Conservation (phyloP, 1,140 invertebrate genomes). For the Saccostrea echinata region DNA sequence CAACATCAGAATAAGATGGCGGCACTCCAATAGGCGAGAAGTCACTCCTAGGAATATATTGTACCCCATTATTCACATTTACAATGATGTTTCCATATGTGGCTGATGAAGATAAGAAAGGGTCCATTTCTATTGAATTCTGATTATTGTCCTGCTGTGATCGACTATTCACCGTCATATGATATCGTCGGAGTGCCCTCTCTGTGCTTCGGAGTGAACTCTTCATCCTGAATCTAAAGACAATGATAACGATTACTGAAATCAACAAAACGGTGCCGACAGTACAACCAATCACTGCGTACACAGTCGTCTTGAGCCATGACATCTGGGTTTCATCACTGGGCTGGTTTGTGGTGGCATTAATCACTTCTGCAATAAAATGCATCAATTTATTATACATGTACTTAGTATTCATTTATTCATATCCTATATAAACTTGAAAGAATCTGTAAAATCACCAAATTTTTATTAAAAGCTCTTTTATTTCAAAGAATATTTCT, state of each 20-base stretch:
- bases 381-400: neutral
- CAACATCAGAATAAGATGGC: conserved; percentile 73
- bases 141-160: conserved; percentile 34
- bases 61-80: conserved; percentile 76
- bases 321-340: conserved; percentile 50
- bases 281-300: conserved; percentile 74
- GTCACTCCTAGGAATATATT: conserved; percentile 70
- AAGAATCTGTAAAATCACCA: too few relatives aligned
- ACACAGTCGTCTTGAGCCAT: conserved; percentile 75
- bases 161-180: conserved; percentile 35
- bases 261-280: conserved; percentile 75
- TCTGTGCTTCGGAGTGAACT: conserved; percentile 58
- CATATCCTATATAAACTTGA: neutral
- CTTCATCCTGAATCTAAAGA: conserved; percentile 75
- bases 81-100: conserved; percentile 74
- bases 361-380: conserved; percentile 1
- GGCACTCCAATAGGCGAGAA: conserved; percentile 67
- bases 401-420: neutral
- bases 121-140: conserved; percentile 65
- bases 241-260: conserved; percentile 73
- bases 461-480: too few relatives aligned
- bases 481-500: too few relatives aligned
- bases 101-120: conserved; percentile 67
- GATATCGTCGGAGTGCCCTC: conserved; percentile 51
- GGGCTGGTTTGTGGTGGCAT: neutral